These are phyloP conservation scores for Silvanus unidentatus DNA, from an alignment of 2,888 invertebrate genomes.

Conservation along the genomic window DNA sequence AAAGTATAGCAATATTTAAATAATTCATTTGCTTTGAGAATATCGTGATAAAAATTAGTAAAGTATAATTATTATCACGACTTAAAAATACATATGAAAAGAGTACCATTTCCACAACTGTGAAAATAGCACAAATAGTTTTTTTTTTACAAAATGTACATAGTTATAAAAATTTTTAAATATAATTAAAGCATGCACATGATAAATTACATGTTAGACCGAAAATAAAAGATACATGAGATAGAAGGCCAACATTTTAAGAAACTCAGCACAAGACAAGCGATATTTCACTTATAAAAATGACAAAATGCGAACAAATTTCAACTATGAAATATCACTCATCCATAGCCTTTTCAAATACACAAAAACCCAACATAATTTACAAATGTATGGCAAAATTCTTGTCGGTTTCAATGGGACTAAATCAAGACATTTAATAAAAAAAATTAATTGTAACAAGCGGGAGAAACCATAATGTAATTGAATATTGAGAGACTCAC, in stretches of 20 bases:
- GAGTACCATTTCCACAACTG: slow-evolving; percentile 23
- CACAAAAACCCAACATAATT: slow-evolving; percentile 38
- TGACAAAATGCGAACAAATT: too few relatives aligned
- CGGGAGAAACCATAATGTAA: slow-evolving; percentile 28
- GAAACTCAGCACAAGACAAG: slow-evolving; percentile 22
- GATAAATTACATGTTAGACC: slow-evolving; percentile 41
- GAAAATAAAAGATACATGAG: slow-evolving; percentile 44
- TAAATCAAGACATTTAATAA: slow-evolving; percentile 21
- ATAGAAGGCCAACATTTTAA: slow-evolving; percentile 48
- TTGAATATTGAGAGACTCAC: slow-evolving; percentile 42
- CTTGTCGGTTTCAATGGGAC: slow-evolving; percentile 5
- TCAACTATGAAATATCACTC: slow-evolving; percentile 24
- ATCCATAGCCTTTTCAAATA: slow-evolving; percentile 23
- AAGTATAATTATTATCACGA: slow-evolving; percentile 16
- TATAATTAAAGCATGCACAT: slow-evolving; percentile 42
- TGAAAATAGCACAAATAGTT: too few relatives aligned
- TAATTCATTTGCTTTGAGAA: not conserved
- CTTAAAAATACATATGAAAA: not conserved
- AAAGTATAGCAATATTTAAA: slow-evolving; percentile 10
- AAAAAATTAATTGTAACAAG: slow-evolving; percentile 34
- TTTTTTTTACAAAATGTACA: slow-evolving; percentile 26
- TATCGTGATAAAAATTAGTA: slow-evolving; percentile 9
- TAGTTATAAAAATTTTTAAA: slow-evolving; percentile 10
- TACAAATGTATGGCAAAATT: slow-evolving; percentile 43
- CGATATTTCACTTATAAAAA: slow-evolving; percentile 20